Evolutionary conservation across 2,888 invertebrate genomes (phyloP), one percentile per base, ranked within the genome.

Genomic region (Tiliacea aurago): DNA sequence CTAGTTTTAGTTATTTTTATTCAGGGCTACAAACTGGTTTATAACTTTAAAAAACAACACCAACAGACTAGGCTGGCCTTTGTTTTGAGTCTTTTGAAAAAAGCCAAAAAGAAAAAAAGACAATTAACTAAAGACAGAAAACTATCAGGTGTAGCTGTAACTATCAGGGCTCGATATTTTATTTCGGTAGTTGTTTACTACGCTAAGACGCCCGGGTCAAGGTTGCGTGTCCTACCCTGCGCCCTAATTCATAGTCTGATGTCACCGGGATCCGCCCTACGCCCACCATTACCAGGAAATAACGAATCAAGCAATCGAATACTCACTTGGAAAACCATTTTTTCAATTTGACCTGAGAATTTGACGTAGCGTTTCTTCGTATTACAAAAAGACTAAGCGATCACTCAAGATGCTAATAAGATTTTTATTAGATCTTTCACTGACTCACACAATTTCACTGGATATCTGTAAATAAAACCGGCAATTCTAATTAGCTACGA

Each of bases 271-370:
- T 59, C 85, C 90, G 86, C 88, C 89, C 90, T 73, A 62, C 73
- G 56, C 76, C 75, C 64, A 67, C 64, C 33, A 47, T 51, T 65
- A 53, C 33, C 37, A 73, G 55, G 61, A 69, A 76, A 68, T 67
- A 51, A 62, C 55, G 18, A 59, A 45, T 67, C 59, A 78, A 73
- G 28, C 59, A 61, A 72, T 47, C 53, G 59, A 68, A 71, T 88
- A 91, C 91, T 91, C 84, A 91, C 91, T 81, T 90, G 89, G 81
- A 86, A 88, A 80, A 89, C 87, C 91, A 91, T 91, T 76, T 78
- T 85, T 74, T 53, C n/a, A n/a, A n/a, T n/a, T n/a, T n/a, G n/a
- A n/a, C n/a, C n/a, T n/a, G n/a, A n/a, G n/a, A n/a, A 61, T 68
- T 72, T 73, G 74, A 85, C 82, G 84, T 82, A 75, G 76, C 73